Percentiles rank a stretch among this genome's conserved stretches.
phyloP scores from a whole-genome alignment of 2,113 vertebrate genomes.

The Tringa solitaria region DNA sequence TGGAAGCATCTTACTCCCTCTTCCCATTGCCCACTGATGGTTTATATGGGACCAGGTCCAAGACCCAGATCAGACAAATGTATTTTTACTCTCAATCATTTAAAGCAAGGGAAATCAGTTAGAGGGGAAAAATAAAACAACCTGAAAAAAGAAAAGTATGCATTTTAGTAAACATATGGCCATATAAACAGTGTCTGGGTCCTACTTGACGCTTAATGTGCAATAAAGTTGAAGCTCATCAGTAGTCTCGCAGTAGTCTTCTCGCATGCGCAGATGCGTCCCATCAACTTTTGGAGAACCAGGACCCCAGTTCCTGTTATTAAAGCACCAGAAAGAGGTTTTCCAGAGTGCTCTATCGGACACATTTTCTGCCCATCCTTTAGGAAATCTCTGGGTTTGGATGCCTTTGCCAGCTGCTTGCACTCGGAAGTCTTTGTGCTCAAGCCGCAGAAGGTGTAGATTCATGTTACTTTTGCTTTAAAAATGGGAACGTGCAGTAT shows the following conservation, averaged over 20 bases:
- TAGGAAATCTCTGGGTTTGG: neutral
- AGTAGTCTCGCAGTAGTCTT: neutral
- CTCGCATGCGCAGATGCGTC: neutral
- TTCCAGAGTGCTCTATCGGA: neutral
- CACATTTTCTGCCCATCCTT: neutral
- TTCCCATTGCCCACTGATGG: neutral
- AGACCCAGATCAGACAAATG: neutral
- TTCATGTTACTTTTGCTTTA: constrained; percentile 20
- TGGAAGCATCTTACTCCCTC: neutral
- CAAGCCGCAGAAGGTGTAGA: neutral
- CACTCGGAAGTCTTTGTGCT: neutral
- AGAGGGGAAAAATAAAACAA: rapidly evolving
- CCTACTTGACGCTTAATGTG: neutral
- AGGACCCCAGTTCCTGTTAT: neutral
- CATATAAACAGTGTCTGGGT: neutral
- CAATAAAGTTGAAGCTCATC: neutral
- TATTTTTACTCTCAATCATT: neutral
- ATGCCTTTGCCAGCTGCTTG: neutral
- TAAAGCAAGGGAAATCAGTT: neutral
- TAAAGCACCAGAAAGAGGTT: neutral
- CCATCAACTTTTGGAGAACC: neutral
- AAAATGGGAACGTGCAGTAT: constrained; percentile 31
- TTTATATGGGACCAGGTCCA: neutral
- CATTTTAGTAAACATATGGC: constrained; percentile 10
- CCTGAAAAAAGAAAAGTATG: neutral